These are phyloP conservation scores for Pteronotus mesoamericanus DNA, from an alignment of 2,797 vertebrate genomes.

Conservation along the genomic window DNA sequence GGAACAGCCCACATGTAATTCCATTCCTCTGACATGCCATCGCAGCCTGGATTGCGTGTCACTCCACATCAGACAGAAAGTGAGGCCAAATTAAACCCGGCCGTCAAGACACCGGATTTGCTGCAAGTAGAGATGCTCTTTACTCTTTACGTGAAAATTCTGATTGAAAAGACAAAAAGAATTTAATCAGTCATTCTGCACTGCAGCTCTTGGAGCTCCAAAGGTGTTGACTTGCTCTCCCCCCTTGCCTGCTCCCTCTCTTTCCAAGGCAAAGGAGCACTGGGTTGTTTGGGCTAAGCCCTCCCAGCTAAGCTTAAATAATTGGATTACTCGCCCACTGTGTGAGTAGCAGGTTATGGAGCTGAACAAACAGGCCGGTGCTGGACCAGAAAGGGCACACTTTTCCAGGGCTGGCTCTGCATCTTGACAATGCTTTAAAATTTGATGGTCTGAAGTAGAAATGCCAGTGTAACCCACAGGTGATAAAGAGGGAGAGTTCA, in stretches of 20 bases:
- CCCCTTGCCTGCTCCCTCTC: not conserved
- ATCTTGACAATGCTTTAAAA: not conserved
- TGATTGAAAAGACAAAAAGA: slow-evolving; percentile 74
- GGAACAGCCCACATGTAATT: not conserved
- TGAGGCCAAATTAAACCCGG: slow-evolving; percentile 64
- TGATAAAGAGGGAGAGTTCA: not conserved
- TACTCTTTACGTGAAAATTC: slow-evolving; percentile 61
- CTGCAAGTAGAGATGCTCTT: slow-evolving; percentile 55
- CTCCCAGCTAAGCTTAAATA: slow-evolving; percentile 54
- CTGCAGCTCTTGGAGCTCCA: not conserved
- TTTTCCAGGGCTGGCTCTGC: not conserved
- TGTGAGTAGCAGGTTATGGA: slow-evolving; percentile 36
- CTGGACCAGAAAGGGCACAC: not conserved
- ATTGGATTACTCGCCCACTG: slow-evolving; percentile 58
- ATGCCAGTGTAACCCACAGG: not conserved
- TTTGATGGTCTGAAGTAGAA: slow-evolving; percentile 12
- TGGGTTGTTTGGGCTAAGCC: slow-evolving; percentile 28
- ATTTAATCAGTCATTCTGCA: slow-evolving; percentile 68
- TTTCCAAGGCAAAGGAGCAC: slow-evolving; percentile 32
- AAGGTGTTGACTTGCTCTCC: slow-evolving; percentile 50
- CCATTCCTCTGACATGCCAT: slow-evolving; percentile 18
- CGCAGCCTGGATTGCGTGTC: slow-evolving; percentile 55
- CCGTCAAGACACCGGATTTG: slow-evolving; percentile 63
- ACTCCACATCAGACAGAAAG: slow-evolving; percentile 58
- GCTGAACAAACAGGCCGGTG: slow-evolving; percentile 39